Evolutionary conservation across 2,113 vertebrate genomes (phyloP).

Genomic region (Crypturellus undulatus): DNA sequence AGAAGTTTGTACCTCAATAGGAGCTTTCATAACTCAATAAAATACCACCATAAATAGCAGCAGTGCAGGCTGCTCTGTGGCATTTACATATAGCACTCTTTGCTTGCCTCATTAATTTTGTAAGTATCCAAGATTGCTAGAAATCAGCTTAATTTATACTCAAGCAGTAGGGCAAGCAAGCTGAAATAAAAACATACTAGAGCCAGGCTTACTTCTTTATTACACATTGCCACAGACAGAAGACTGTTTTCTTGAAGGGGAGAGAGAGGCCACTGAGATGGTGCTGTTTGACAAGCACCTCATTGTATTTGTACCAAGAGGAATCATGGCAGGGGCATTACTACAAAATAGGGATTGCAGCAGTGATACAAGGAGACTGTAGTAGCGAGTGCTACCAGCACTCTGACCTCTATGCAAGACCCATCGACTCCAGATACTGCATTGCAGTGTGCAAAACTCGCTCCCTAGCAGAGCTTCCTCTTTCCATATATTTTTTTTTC

Average conservation of each 20-base stretch:
- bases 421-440: fast-evolving
- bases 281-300: background rate
- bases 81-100: background rate
- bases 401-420: fast-evolving
- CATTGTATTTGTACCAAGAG: fast-evolving
- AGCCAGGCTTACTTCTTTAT: background rate
- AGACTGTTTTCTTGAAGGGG: background rate
- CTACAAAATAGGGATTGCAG: background rate
- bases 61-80: background rate
- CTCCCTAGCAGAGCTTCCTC: background rate
- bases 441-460: background rate
- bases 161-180: background rate
- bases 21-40: background rate
- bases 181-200: background rate
- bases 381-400: background rate
- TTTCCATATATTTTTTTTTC: fast-evolving
- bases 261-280: background rate
- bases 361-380: background rate
- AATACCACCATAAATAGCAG: background rate
- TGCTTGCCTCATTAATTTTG: slow-evolving; percentile 17
- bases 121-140: background rate
- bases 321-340: fast-evolving
- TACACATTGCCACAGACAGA: background rate
- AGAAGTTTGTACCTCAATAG: background rate
- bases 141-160: background rate